A percentile compares a stretch with the other conserved stretches of the same genome.
These are phyloP conservation scores for Polietes domitor DNA, from an alignment of 2,888 invertebrate genomes.

Conservation along the genomic window DNA sequence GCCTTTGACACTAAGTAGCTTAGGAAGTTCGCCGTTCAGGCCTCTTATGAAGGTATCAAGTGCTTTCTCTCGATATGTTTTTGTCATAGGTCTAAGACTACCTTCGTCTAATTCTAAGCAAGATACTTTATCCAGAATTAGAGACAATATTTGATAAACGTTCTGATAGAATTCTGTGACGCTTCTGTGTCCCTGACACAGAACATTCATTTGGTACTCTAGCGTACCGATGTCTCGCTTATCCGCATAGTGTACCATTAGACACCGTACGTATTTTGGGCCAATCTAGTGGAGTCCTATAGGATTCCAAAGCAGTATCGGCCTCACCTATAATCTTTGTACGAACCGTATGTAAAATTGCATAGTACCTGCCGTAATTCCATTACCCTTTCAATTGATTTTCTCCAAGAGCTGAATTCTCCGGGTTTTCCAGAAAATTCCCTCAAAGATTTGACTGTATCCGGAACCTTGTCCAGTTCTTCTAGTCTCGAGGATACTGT, in stretches of 20 bases:
- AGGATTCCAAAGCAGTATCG: slow-evolving; percentile 28
- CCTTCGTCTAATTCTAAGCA: background rate
- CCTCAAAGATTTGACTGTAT: background rate
- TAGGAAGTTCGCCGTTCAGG: slow-evolving; percentile 14
- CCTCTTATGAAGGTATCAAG: slow-evolving; percentile 34
- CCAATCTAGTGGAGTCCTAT: slow-evolving; percentile 28
- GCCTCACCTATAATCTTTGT: slow-evolving; percentile 24
- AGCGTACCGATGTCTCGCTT: slow-evolving; percentile 31
- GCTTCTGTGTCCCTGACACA: background rate
- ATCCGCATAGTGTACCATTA: slow-evolving; percentile 23
- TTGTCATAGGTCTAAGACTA: slow-evolving; percentile 12
- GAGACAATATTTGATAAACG: slow-evolving; percentile 31
- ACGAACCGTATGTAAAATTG: slow-evolving; percentile 10
- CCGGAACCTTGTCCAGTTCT: slow-evolving; percentile 4
- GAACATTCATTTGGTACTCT: slow-evolving; percentile 30
- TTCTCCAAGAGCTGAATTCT: slow-evolving; percentile 24
- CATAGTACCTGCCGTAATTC: slow-evolving; percentile 11
- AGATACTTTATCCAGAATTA: slow-evolving; percentile 39
- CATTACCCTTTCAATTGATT: background rate
- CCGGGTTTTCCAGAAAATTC: slow-evolving; percentile 16
- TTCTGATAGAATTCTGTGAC: slow-evolving; percentile 41
- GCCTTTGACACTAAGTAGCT: background rate
- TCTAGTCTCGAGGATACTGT: background rate
- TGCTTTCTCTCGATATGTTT: slow-evolving; percentile 39
- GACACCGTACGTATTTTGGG: background rate